Evolutionary conservation across 2,888 invertebrate genomes (phyloP).

Genomic region (Coelinius sp.): DNA sequence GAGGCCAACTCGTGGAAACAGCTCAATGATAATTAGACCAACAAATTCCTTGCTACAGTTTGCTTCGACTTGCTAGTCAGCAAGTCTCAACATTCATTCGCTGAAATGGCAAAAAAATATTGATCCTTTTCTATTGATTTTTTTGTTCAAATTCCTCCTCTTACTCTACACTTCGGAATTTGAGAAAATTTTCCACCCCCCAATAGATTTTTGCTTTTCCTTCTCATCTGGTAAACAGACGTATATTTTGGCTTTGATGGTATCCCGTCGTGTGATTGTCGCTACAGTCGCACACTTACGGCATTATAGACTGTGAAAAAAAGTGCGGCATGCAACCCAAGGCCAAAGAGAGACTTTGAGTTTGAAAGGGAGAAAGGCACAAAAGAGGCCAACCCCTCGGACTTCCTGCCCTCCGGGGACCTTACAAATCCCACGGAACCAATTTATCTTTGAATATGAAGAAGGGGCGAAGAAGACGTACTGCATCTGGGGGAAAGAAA

Average conservation of each 20-base stretch:
- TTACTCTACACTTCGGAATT: not conserved
- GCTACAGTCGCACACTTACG: slow-evolving; percentile 11
- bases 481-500: slow-evolving; percentile 18
- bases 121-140: too few relatives aligned
- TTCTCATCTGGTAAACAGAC: slow-evolving; percentile 1
- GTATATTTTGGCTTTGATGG: not conserved
- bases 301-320: not conserved
- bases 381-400: slow-evolving; percentile 27
- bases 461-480: slow-evolving; percentile 6
- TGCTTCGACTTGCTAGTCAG: not conserved
- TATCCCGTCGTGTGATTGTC: slow-evolving; percentile 19
- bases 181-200: not conserved
- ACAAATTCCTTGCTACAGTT: slow-evolving; percentile 25
- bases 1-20: slow-evolving; percentile 24
- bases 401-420: slow-evolving; percentile 49
- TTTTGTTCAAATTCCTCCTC: not conserved
- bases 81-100: not conserved
- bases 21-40: slow-evolving; percentile 38
- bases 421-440: slow-evolving; percentile 63
- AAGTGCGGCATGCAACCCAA: slow-evolving; percentile 8
- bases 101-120: too few relatives aligned
- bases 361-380: slow-evolving; percentile 7
- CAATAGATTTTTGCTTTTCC: not conserved
- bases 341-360: slow-evolving; percentile 15
- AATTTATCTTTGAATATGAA: slow-evolving; percentile 64